These are phyloP conservation scores for Monopterus albus DNA, from an alignment of 2,113 vertebrate species.

Conservation along the genomic window DNA sequence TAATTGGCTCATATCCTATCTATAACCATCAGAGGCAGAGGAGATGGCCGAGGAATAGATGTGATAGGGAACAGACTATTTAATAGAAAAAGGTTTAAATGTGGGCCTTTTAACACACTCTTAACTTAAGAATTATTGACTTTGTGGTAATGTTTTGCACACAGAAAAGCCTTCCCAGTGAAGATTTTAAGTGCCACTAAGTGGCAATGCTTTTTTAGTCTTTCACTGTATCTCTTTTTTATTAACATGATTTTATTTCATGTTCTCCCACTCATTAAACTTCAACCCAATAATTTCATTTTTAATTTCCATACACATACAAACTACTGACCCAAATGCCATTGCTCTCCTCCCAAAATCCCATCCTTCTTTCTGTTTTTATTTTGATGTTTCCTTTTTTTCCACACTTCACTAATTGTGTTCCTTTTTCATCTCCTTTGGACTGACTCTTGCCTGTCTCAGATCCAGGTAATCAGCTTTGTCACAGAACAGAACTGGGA, in stretches of 20 bases:
- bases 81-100: too few species aligned
- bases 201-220: not conserved
- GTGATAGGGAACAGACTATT: constrained; percentile 34
- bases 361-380: not conserved
- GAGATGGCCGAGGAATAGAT: constrained; percentile 41
- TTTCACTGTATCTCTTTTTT: not conserved
- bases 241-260: not conserved
- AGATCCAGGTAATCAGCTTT: constrained; percentile 99
- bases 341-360: not conserved
- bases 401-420: constrained; percentile 18
- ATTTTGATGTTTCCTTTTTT: not conserved
- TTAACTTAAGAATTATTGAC: not conserved
- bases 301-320: not conserved
- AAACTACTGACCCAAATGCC: not conserved
- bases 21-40: constrained; percentile 69
- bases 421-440: constrained; percentile 7
- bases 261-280: not conserved
- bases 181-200: not conserved
- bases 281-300: not conserved
- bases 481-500: constrained; percentile 99
- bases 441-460: constrained; percentile 27
- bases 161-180: not conserved
- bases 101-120: too few species aligned
- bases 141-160: not conserved
- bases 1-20: constrained; percentile 79